These are phyloP conservation scores for Embidobia sp. DNA, from an alignment of 2,888 invertebrate species.

Conservation along the genomic window DNA sequence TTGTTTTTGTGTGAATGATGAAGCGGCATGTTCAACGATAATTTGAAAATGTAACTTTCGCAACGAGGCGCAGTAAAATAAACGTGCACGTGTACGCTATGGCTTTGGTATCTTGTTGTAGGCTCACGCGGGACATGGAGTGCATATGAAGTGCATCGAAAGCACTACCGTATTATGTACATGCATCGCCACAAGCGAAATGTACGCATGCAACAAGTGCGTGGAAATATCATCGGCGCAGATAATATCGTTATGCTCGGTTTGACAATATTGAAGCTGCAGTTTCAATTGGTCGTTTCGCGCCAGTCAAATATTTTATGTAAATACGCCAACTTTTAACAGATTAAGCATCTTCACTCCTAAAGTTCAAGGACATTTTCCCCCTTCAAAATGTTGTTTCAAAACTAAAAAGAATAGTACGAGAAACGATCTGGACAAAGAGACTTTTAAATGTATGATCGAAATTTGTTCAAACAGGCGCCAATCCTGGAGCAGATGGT, in stretches of 20 bases:
- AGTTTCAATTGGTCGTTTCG: conserved; percentile 76
- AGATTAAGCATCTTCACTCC: neutral
- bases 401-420: too few species aligned
- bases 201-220: conserved; percentile 81
- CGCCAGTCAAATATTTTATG: conserved; percentile 71
- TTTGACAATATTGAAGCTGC: conserved; percentile 76
- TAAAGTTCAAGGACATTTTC: too few species aligned
- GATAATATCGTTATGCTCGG: conserved; percentile 79
- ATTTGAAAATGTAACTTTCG: conserved; percentile 72
- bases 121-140: conserved; percentile 79
- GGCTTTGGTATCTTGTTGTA: conserved; percentile 77
- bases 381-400: too few species aligned
- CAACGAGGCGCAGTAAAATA: conserved; percentile 71
- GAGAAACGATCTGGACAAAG: too few species aligned
- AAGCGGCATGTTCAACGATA: conserved; percentile 69
- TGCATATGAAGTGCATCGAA: conserved; percentile 80
- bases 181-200: conserved; percentile 74
- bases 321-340: conserved; percentile 21
- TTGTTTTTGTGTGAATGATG: conserved; percentile 54
- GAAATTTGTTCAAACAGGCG: conserved; percentile 75
- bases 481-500: conserved; percentile 81
- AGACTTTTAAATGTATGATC: too few species aligned
- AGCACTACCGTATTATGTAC: conserved; percentile 77
- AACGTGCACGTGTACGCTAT: conserved; percentile 69
- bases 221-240: conserved; percentile 78